Evolutionary conservation across 2,113 vertebrate genomes (phyloP).

Genomic region (Piaya cayana): DNA sequence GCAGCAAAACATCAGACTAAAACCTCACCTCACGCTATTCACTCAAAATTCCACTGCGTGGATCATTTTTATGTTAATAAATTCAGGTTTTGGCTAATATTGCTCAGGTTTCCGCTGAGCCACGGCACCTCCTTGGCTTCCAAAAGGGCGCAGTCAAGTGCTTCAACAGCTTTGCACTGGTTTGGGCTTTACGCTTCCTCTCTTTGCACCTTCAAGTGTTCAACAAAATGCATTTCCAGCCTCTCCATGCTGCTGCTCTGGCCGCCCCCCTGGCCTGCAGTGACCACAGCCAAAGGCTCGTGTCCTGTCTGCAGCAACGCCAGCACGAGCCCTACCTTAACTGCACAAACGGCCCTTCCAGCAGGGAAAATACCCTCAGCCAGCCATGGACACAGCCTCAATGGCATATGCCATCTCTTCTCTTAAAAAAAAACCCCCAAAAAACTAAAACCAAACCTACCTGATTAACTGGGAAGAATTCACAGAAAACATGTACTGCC

Average conservation of each 20-base stretch:
- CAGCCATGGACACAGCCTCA: background rate
- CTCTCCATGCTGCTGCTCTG: rapidly evolving
- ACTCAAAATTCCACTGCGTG: background rate
- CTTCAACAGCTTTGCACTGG: background rate
- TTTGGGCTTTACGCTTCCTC: background rate
- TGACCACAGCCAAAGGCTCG: background rate
- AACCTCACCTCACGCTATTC: background rate
- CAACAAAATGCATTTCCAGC: background rate
- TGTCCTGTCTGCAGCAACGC: background rate
- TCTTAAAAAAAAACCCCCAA: background rate
- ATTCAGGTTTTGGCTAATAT: background rate
- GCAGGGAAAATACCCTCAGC: background rate
- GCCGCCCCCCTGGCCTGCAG: background rate
- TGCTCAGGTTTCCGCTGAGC: background rate
- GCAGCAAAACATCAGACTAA: background rate
- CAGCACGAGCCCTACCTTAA: background rate
- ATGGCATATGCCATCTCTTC: background rate
- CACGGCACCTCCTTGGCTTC: background rate
- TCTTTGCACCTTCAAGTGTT: background rate
- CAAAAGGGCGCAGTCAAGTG: background rate
- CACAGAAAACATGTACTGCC: background rate
- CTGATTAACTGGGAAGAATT: background rate
- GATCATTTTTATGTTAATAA: background rate
- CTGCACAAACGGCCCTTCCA: background rate
- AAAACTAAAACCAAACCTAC: background rate